Base-by-base conservation (phyloP, 2,113 vertebrate species). In the Petaurus breviceps region DNA sequence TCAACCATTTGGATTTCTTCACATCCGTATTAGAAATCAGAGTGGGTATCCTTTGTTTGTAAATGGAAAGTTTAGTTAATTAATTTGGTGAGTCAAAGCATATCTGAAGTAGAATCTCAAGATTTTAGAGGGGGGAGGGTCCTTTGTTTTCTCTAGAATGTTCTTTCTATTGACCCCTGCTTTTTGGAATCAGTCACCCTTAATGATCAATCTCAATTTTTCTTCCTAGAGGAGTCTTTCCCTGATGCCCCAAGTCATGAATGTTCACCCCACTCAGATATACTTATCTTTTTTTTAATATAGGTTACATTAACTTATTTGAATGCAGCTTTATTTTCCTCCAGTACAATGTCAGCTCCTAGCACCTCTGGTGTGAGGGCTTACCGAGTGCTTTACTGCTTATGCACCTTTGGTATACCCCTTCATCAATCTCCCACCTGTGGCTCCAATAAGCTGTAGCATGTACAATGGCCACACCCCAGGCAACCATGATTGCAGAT, bases 11-110 rank as follows among this genome's bases (percentile, higher is more conserved):
- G 22, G 57, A 3, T 90, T 90, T 96, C 53, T 92, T 94, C 92
- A 93, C 95, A 91, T 90, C 50, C 47, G 50, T 23, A 84, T 84
- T 61, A 93, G 49, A 95, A 96, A 91, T 93, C 11, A 90, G 68
- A 90, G 92, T 90, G 12, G 22, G 6, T 93, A 37, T 94, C 84
- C 68, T 23, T 43, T 84, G 14, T 14, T 84, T 43, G 37, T 84
- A 94, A 43, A 31, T 46, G 47, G 46, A 5, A 43, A 14, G 90
- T 46, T 57, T 54, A 77, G 93, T 93, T 55, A 12, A 57, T 37
- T 4, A 52, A 6, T 92, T 43, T 4, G 5, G 16, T 37, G 90
- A 95, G 47, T 55, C 37, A 22, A 84, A 61, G 12, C 31, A 50
- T 57, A 47, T 52, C 91, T 90, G 89, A 93, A 46, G 5, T 89